Percentiles rank a stretch among this genome's conserved stretches.
phyloP scores from a whole-genome alignment of 2,113 vertebrate species.

The Muntiacus muntjak region DNA sequence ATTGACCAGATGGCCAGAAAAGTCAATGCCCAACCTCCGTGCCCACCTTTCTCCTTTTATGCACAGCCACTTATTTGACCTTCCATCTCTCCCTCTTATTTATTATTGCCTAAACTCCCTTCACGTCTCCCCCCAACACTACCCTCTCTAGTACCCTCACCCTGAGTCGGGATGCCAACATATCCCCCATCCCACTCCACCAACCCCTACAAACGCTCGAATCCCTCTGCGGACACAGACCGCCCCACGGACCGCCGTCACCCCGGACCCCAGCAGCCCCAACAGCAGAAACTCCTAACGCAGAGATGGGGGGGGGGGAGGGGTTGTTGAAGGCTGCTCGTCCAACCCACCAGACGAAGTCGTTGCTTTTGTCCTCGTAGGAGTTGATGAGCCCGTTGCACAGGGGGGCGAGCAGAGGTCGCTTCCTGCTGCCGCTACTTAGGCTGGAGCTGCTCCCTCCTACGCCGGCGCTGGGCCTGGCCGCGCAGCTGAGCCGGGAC shows the following conservation, averaged over 20 bases:
- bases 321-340: not conserved
- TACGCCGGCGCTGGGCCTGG: slow-evolving; percentile 74
- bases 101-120: not conserved
- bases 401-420: slow-evolving; percentile 89
- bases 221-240: not conserved
- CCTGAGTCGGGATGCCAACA: not conserved
- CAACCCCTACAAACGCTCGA: not conserved
- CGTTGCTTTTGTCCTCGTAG: slow-evolving; percentile 98
- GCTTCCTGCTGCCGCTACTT: slow-evolving; percentile 85
- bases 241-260: not conserved
- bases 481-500: slow-evolving; percentile 69
- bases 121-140: not conserved
- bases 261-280: not conserved
- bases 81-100: not conserved
- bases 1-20: not conserved
- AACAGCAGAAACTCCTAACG: not conserved
- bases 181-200: not conserved
- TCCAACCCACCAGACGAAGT: slow-evolving; percentile 94
- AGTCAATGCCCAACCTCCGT: not conserved
- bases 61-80: not conserved
- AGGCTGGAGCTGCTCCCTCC: slow-evolving; percentile 74
- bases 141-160: not conserved
- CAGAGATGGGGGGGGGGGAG: accelerated
- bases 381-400: slow-evolving; percentile 97
- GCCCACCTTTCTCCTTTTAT: not conserved